Conservation (phyloP, 2,888 invertebrate species). For the Leptinotarsa juncta region DNA sequence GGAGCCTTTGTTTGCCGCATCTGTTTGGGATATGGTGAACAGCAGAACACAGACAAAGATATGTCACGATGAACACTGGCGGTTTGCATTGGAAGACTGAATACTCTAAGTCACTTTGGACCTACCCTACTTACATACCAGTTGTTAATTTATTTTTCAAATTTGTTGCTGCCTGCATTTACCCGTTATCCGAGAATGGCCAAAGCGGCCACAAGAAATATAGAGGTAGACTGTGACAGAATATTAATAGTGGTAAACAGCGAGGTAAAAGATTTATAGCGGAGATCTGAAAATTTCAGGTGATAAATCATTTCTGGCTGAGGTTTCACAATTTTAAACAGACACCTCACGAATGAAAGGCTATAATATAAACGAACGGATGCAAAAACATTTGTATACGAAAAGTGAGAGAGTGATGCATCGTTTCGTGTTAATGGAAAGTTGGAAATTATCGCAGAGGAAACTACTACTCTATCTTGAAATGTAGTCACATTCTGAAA, state of each 20-base stretch:
- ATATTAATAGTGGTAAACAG: constrained; percentile 14
- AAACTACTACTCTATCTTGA: background rate
- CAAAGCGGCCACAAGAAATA: background rate
- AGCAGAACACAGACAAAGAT: no score
- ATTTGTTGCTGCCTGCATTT: no score
- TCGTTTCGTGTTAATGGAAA: background rate
- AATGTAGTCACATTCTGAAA: no score
- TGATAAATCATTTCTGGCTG: constrained; percentile 1
- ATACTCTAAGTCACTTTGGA: no score
- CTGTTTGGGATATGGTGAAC: no score
- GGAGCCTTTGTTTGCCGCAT: no score
- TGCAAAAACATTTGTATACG: background rate
- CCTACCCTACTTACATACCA: no score
- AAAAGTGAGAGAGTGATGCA: background rate
- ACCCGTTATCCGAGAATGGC: no score
- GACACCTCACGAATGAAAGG: background rate
- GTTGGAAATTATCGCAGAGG: background rate
- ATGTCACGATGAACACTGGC: no score
- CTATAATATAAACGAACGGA: background rate
- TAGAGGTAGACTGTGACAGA: background rate
- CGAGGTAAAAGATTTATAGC: constrained; percentile 6
- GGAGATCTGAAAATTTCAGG: constrained; percentile 1
- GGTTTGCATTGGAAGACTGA: no score
- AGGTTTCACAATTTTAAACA: constrained; percentile 10
- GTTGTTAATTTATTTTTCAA: no score